Evolutionary conservation across 64 coral and sea anemone species (phyloP).

Genomic region (Pocillopora verrucosa): DNA sequence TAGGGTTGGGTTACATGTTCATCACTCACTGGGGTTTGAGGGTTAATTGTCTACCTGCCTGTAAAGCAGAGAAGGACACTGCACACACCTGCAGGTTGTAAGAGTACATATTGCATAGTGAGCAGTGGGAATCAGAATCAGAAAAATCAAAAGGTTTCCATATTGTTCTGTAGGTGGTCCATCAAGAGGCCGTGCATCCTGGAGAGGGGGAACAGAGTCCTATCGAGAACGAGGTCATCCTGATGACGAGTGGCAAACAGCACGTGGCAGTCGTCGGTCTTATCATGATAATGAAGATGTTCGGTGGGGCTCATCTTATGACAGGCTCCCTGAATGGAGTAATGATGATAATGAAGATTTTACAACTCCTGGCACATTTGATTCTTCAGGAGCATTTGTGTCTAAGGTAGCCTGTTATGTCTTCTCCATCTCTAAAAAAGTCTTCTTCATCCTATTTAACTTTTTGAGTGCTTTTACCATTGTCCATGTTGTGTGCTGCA

Average conservation of each 20-base stretch:
- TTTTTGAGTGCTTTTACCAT: too few relatives aligned
- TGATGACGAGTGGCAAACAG: conserved; percentile 55
- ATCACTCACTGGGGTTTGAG: too few relatives aligned
- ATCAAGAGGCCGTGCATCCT: conserved; percentile 34
- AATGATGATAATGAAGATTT: conserved; percentile 79
- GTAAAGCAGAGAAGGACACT: too few relatives aligned
- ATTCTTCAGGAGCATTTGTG: conserved; percentile 73
- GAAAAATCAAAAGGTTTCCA: background rate
- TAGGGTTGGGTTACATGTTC: too few relatives aligned
- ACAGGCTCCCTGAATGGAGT: conserved; percentile 90
- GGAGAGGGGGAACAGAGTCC: conserved; percentile 43
- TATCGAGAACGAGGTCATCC: conserved; percentile 47
- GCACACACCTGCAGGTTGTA: too few relatives aligned
- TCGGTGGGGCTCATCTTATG: conserved; percentile 31
- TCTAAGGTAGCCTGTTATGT: conserved; percentile 34
- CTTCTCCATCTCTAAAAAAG: background rate
- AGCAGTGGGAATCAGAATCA: background rate
- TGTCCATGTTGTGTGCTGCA: too few relatives aligned
- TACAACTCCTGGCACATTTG: conserved; percentile 84
- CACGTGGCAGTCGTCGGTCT: conserved; percentile 53
- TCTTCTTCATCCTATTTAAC: too few relatives aligned
- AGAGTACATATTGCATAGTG: too few relatives aligned
- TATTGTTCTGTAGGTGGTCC: conserved; percentile 10
- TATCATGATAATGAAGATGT: conserved; percentile 71
- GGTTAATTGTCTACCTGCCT: too few relatives aligned